Base-by-base conservation (phyloP, 2,888 invertebrate genomes). In the Leuctra nigra region DNA sequence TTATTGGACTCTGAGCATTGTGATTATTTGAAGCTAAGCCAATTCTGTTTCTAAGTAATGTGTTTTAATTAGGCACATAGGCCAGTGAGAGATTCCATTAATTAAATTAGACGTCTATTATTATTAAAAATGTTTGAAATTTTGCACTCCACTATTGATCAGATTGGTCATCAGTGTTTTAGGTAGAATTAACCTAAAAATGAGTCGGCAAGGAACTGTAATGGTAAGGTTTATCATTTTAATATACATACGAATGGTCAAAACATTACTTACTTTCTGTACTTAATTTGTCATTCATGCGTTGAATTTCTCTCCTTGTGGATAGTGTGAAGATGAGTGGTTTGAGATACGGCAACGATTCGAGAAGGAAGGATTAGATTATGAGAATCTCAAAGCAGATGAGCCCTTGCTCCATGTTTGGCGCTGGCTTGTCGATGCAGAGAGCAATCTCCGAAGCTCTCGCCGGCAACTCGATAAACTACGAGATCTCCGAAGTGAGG, bases 341-440 rank as follows among this genome's bases (percentile, higher is more conserved):
- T 61, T 66, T 38, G 70, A 69, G 53, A 65, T 72, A 58, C 64
- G 67, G 39, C 64, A 65, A 53, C 64, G 72, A n/a, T 72, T 73
- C 61, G 64, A 66, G 56, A 65, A 66, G 59, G 72, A 73, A 64
- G 73, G 73, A 3, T 58, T 73, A 46, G 70, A 71, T 59, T 68
- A 64, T 59, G 66, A 67, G 9, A 64, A 59, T 35, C 61, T 70
- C 18, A 66, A 67, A 52, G 59, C 67, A n/a, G 68, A 68, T 38
- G 67, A 69, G 47, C 66, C 69, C 39, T 59, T 70, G 7, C 64
- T 72, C 38, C 69, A 72, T 61, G 68, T 72, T 24, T 73, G 72
- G 72, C 63, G 72, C 44, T 72, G 72, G 72, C 62, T 73, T 46
- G 70, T 69, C 20, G 73, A 73, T 64, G 71, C 72, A 23, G 73